Evolutionary conservation across 2,888 invertebrate genomes (phyloP), one percentile per base, ranked within the genome.

Genomic region (Acanthosoma haemorrhoidale): DNA sequence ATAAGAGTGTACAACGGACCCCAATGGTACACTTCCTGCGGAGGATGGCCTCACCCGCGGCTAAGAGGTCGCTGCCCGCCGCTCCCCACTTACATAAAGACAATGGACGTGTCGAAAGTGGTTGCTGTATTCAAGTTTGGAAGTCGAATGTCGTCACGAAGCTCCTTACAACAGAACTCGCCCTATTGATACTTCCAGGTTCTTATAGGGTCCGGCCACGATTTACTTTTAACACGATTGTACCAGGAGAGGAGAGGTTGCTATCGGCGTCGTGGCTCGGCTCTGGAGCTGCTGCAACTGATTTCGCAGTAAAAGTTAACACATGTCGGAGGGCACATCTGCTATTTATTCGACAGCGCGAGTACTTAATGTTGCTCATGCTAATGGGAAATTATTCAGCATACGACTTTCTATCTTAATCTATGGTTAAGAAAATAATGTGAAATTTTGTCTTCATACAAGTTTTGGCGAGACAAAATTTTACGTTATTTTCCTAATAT

Each of bases 41-140:
- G 60, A 31, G 32, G 38, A 58, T 9, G 58, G 25, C 8, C 21
- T n/a, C 8, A 15, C n/a, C 36, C 36, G 11, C 36, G 11, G 36
- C 6, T 36, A 6, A 18, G 63, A 39, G 63, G 63, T 63, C 63
- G 63, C 38, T 63, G 63, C 39, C 63, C 63, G 32, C 39, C 32
- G 38, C 21, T 25, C 29, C 60, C 18, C 38, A 25, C 63, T 60
- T 60, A 60, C 34, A 34, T 60, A 60, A 60, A 60, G 60, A 60
- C 60, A 60, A 60, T 60, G 34, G 60, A 36, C 13, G 34, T 60
- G 60, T 60, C 60, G 60, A 60, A 60, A 60, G 60, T 60, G 16
- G 16, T 34, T 16, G 60, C 32, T 60, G 34, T 60, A 60, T 60
- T 60, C 60, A 60, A 43, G 43, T 34, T 60, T 34, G 34, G 60